Evolutionary conservation across 2,888 invertebrate genomes (phyloP).

Genomic region (Watsonalla binaria): DNA sequence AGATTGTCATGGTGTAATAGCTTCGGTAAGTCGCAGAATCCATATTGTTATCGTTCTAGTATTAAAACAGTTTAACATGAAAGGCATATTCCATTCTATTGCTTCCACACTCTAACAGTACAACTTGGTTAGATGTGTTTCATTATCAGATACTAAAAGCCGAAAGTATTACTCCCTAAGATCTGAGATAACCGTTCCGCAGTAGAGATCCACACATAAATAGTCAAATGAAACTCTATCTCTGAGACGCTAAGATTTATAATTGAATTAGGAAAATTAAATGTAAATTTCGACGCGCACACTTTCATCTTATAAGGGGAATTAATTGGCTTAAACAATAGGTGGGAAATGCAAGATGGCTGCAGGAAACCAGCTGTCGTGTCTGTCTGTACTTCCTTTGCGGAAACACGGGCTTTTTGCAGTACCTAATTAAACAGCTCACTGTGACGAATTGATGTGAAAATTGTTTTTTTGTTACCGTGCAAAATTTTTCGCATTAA

Average conservation of each 20-base stretch:
- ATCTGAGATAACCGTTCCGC: constrained; percentile 13
- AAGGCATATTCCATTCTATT: no score
- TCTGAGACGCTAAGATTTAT: not conserved
- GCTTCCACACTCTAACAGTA: no score
- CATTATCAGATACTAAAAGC: not conserved
- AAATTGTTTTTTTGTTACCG: not conserved
- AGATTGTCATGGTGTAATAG: no score
- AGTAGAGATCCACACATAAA: not conserved
- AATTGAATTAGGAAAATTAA: not conserved
- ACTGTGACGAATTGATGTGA: constrained; percentile 12
- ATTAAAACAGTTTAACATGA: no score
- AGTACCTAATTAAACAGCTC: constrained; percentile 18
- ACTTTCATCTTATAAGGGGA: constrained; percentile 30
- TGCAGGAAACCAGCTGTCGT: constrained; percentile 27
- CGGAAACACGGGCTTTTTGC: constrained; percentile 30
- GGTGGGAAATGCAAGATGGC: constrained; percentile 37
- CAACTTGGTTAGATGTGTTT: not conserved
- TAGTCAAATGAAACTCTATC: not conserved
- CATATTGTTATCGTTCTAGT: no score
- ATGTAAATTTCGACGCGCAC: constrained; percentile 6
- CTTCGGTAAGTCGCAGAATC: no score
- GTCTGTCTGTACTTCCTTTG: constrained; percentile 21
- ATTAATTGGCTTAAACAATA: constrained; percentile 37
- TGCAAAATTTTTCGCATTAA: no score
- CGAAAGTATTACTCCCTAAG: not conserved